Evolutionary conservation across 2,797 vertebrate species (phyloP), one percentile per base, ranked within the genome.

Genomic region (Darevskia mixta): DNA sequence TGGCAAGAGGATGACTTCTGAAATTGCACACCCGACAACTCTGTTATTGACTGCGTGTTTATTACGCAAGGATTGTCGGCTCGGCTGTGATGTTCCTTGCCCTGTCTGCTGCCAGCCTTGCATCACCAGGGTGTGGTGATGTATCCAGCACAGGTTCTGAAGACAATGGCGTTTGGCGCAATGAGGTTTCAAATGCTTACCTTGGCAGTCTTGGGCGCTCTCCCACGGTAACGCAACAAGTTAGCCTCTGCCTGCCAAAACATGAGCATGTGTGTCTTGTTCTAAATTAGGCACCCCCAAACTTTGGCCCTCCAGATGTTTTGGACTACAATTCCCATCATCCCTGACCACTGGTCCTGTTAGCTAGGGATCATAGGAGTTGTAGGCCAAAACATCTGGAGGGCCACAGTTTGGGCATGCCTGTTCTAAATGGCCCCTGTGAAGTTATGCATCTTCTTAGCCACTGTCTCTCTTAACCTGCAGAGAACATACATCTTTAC

Each of bases 401-500:
- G 35, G 35, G 35, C 35, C 35, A 35, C 35, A 35, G 35, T 2
- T 35, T 35, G 35, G 35, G 35, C 2, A 35, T 35, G 35, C 35
- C 35, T n/a, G 35, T 86, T 49, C 41, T 38, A 17, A 79, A 2
- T 1, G 0, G 4, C 11, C 71, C 82, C n/a, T 0, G 0, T 45
- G 78, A 86, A 82, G 61, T 43, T 73, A 41, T 17, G 32, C 2
- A 29, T 87, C 81, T 86, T 45, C 43, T 92, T 5, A 86, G 32
- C 92, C 79, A 29, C 29, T 92, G 11, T 87, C 35, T 49, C 35
- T 77, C 73, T 55, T 55, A n/a, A 1, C 43, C 87, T 29, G 7
- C 97, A 99, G 99, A 98, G 98, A 93, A 98, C 98, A 0, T 99
- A 98, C 90, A 98, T 98, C 94, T 99, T 99, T 93, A 99, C 98